Evolutionary conservation across 1,140 invertebrate species (phyloP).

Genomic region (Drosophila willistoni): DNA sequence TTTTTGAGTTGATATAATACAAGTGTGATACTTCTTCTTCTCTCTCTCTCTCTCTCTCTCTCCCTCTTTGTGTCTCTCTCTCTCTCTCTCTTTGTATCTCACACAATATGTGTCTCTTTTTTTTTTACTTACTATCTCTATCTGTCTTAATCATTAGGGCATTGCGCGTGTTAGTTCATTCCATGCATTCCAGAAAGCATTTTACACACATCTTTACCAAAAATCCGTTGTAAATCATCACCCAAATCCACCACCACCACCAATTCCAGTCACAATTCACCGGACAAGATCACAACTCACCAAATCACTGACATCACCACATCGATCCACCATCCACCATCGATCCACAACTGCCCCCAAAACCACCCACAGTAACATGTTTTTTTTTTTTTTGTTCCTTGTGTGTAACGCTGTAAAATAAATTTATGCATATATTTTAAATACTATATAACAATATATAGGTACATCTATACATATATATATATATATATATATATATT

Average conservation of each 20-base stretch:
- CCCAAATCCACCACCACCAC: slow-evolving; percentile 5
- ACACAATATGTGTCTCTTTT: slow-evolving; percentile 2
- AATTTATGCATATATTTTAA: slow-evolving; percentile 5
- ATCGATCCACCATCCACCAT: neutral
- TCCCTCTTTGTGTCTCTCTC: neutral
- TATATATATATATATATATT: slow-evolving; percentile 21
- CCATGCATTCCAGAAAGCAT: slow-evolving; percentile 25
- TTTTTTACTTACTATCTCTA: neutral
- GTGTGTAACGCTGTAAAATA: slow-evolving; percentile 47
- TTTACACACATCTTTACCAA: slow-evolving; percentile 19
- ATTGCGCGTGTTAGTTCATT: slow-evolving; percentile 49
- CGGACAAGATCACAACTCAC: slow-evolving; percentile 35
- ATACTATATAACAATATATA: slow-evolving; percentile 41
- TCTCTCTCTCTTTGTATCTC: neutral
- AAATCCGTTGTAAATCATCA: neutral
- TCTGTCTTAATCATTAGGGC: slow-evolving; percentile 29
- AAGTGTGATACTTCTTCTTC: neutral
- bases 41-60: neutral
- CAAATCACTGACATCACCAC: slow-evolving; percentile 25
- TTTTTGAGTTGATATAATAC: neutral
- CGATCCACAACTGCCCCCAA: slow-evolving; percentile 23
- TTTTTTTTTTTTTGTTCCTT: slow-evolving; percentile 3
- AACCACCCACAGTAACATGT: slow-evolving; percentile 40
- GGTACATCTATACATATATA: slow-evolving; percentile 26
- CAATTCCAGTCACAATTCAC: too few relatives aligned